A percentile compares a stretch with the other conserved stretches of the same genome.
phyloP scores from a whole-genome alignment of 2,113 vertebrate genomes.

The Vireo altiloquus region DNA sequence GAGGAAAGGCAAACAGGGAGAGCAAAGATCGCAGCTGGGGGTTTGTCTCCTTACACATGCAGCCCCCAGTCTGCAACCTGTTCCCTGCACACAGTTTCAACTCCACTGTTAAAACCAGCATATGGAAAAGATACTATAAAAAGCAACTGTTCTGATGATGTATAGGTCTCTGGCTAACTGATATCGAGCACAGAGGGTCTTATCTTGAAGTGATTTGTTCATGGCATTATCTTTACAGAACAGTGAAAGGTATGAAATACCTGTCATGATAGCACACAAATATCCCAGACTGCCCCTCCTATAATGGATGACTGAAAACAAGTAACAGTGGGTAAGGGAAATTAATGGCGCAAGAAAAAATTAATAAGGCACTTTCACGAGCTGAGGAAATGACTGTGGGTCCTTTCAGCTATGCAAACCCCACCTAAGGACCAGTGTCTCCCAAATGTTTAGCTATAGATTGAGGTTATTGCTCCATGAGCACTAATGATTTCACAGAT shows the following conservation, averaged over 20 bases:
- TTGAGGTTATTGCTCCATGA: neutral
- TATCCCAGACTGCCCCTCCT: neutral
- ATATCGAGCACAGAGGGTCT: neutral
- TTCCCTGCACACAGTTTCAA: neutral
- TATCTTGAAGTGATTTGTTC: slow-evolving; percentile 31
- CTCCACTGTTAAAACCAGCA: neutral
- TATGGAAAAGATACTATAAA: neutral
- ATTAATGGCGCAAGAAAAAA: slow-evolving; percentile 3
- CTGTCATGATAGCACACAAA: neutral
- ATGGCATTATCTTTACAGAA: slow-evolving; percentile 4
- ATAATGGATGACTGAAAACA: neutral
- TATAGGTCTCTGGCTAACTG: neutral
- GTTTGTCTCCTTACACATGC: neutral
- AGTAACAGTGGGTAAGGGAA: neutral
- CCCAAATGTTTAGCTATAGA: neutral
- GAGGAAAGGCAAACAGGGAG: neutral
- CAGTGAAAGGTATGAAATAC: slow-evolving; percentile 3
- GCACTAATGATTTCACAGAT: neutral
- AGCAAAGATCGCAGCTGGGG: neutral
- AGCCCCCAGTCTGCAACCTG: neutral
- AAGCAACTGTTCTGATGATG: neutral
- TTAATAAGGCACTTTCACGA: neutral
- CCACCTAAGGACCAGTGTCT: neutral
- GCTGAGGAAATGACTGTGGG: neutral
- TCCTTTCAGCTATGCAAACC: neutral